Base-by-base conservation (phyloP, 2,888 invertebrate genomes). In the Sarcophaga variegata region DNA sequence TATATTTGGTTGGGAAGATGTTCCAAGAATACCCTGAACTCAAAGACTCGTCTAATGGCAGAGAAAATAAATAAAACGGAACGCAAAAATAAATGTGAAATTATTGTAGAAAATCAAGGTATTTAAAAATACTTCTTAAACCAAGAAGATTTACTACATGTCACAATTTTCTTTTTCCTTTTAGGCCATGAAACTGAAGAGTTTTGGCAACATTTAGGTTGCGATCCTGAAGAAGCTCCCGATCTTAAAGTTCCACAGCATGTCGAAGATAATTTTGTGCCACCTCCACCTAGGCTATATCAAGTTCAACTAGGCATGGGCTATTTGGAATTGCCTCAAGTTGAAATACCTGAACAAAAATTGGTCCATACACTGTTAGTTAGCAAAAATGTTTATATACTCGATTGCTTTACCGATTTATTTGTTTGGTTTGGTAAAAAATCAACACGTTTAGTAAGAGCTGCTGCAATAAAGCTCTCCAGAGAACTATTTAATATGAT, bases 61-160 rank as follows among this genome's bases (percentile, higher is more conserved):
- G 99, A 99, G 93, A 99, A 99, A 94, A 98, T 99, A 83, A 99
- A 99, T 93, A 99, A 99, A 94, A 98, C 98, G 91, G 99, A 99
- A 93, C 95, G 99, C 25, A 99, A 99, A 93, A 98, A 98, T 92
- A 97, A 97, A 92, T 96, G 98, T 0, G 98, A 99, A 91, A 96
- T 99, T 81, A 94, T 97, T 64, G 96, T 97, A 0, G 97, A 98
- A 92, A 94, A 95, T 60, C 97, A 97, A 93, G 97, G 91, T 90
- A 85, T 67, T 70, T 69, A 4, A 17, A 67, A 63, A 37, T 37
- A 37, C 0, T 8, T 37, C 37, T 37, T 37, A 37, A 10, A 37
- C 2, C 37, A 37, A 37, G 37, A 54, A 4, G 49, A 17, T 17
- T 14, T 54, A 54, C 17, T 2, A 3, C 17, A 0, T 17, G 1